Conservation (phyloP, 2,888 invertebrate genomes). For the Sarcophaga caerulescens region DNA sequence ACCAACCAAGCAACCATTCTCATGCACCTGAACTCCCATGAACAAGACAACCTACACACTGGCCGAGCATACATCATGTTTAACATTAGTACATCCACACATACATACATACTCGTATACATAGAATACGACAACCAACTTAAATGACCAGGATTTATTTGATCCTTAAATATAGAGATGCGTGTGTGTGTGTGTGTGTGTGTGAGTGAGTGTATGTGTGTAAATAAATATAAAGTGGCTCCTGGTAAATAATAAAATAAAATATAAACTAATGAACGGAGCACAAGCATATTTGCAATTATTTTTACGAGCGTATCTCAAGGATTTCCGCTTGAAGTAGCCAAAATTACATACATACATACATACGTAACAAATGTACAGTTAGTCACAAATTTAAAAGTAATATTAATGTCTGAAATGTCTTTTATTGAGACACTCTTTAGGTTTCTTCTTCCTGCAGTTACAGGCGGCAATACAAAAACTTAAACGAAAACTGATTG, state of each 20-base stretch:
- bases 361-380: conserved; percentile 8
- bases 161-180: conserved; percentile 40
- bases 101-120: neutral
- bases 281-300: conserved; percentile 38
- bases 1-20: neutral
- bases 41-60: conserved; percentile 34
- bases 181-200: neutral
- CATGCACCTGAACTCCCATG: conserved; percentile 51
- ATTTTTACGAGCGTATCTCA: conserved; percentile 71
- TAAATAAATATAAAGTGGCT: conserved; percentile 47
- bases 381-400: neutral
- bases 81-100: neutral
- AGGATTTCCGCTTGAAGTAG: conserved; percentile 75
- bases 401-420: neutral
- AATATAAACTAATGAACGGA: conserved; percentile 28
- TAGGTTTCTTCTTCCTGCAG: neutral
- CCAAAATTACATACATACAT: conserved; percentile 50
- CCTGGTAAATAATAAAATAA: conserved; percentile 48
- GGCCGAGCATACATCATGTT: conserved; percentile 48
- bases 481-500: neutral
- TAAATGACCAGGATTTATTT: conserved; percentile 58
- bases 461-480: too few species aligned
- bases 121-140: neutral
- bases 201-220: conserved; percentile 11
- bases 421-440: neutral